Percentiles rank a stretch among this genome's conserved stretches.
Conservation (phyloP, 2,888 invertebrate species). For the Bhutanitis thaidina region DNA sequence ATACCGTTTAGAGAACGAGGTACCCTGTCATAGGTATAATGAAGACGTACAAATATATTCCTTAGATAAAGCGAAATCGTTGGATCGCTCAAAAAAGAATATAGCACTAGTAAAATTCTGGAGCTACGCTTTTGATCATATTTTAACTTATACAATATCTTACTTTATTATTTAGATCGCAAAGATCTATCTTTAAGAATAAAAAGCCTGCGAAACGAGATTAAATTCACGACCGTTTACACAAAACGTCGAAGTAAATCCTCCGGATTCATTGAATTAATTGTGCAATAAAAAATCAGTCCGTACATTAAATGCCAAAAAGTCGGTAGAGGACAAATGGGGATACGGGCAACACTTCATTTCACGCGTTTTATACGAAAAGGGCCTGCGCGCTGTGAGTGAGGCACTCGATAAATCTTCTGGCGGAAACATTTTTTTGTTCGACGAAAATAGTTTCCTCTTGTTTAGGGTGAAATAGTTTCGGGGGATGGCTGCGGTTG, state of each 20-base stretch:
- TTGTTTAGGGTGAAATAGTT: conserved; percentile 61
- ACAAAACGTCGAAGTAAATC: conserved; percentile 7
- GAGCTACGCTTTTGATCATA: too few species aligned
- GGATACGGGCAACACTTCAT: conserved; percentile 71
- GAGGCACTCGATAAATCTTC: conserved; percentile 68
- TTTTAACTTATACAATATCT: too few species aligned
- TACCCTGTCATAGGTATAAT: too few species aligned
- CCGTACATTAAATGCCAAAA: conserved; percentile 39
- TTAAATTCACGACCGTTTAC: neutral
- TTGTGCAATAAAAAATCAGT: conserved; percentile 69
- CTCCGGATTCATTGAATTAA: conserved; percentile 46
- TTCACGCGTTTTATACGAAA: conserved; percentile 72
- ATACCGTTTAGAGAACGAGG: too few species aligned
- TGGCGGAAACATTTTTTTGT: conserved; percentile 73
- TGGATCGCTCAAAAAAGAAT: too few species aligned
- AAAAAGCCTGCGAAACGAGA: too few species aligned
- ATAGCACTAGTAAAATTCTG: too few species aligned
- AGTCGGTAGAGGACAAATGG: conserved; percentile 35
- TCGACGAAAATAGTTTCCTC: conserved; percentile 75
- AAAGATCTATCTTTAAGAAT: too few species aligned
- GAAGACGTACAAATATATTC: too few species aligned
- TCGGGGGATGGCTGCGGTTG: conserved; percentile 34
- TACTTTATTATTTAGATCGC: too few species aligned
- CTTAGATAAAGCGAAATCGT: too few species aligned
- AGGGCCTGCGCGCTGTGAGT: conserved; percentile 46